Conservation (phyloP, 2,888 invertebrate genomes). For the Eretmocerus hayati region DNA sequence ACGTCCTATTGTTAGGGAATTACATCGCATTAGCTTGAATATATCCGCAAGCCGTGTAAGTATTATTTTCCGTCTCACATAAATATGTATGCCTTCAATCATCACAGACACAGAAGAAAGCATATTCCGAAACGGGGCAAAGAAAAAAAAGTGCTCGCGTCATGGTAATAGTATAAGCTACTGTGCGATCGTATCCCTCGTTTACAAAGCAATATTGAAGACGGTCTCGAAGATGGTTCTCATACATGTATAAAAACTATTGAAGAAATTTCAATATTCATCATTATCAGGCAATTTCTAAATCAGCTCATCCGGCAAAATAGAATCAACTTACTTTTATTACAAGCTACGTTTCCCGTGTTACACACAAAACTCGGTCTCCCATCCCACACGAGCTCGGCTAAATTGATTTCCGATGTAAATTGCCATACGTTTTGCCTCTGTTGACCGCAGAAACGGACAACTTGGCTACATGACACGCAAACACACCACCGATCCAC, state of each 20-base stretch:
- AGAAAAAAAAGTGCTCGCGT: background rate
- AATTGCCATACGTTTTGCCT: slow-evolving; percentile 5
- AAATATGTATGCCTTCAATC: background rate
- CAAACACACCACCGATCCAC: no score
- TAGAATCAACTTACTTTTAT: no score
- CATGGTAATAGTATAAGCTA: background rate
- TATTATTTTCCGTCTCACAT: background rate
- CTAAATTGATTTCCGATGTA: slow-evolving; percentile 21
- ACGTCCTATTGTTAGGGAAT: background rate
- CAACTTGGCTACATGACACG: no score
- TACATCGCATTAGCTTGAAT: background rate
- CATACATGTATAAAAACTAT: background rate
- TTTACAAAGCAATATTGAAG: background rate
- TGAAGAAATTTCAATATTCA: slow-evolving; percentile 15
- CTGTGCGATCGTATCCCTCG: background rate
- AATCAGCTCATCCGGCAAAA: background rate
- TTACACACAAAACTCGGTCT: background rate
- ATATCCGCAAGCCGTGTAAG: background rate
- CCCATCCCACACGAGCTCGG: background rate
- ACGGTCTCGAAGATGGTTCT: no score
- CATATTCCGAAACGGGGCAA: background rate
- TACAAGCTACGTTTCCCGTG: no score
- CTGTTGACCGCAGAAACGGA: no score
- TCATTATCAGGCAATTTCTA: slow-evolving; percentile 12
- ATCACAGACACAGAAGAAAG: background rate